Evolutionary conservation across 2,888 invertebrate genomes (phyloP).

Genomic region (Heliconius aoede): DNA sequence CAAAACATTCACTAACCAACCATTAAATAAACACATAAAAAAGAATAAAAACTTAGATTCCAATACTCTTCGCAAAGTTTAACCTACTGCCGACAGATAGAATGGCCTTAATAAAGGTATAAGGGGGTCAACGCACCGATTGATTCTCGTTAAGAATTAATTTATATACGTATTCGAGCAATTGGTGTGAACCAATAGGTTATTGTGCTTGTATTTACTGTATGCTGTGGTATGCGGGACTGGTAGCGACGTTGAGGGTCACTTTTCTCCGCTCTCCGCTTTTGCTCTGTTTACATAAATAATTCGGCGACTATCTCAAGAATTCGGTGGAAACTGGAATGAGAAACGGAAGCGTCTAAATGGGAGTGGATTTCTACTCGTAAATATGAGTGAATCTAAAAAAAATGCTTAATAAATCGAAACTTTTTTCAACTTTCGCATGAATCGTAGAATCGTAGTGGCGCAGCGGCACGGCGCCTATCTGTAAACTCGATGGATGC

Average conservation of each 20-base stretch:
- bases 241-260: not conserved
- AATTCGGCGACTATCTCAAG: too few relatives aligned
- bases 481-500: too few relatives aligned
- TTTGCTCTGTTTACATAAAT: not conserved
- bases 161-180: conserved; percentile 53
- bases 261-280: not conserved
- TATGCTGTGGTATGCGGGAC: conserved; percentile 1
- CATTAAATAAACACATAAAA: not conserved
- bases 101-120: conserved; percentile 53
- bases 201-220: not conserved
- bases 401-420: too few relatives aligned
- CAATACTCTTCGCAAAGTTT: conserved; percentile 15
- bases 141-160: conserved; percentile 53
- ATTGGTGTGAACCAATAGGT: conserved; percentile 47
- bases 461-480: too few relatives aligned
- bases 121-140: conserved; percentile 51
- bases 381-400: too few relatives aligned
- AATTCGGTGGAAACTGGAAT: not conserved
- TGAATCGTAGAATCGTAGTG: too few relatives aligned
- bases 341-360: not conserved
- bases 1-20: conserved; percentile 1
- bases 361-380: not conserved
- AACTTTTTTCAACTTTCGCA: too few relatives aligned
- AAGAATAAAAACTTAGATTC: not conserved
- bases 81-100: conserved; percentile 34